These are phyloP conservation scores for Melanogrammus aeglefinus DNA, from an alignment of 2,797 vertebrate species.

Conservation along the genomic window DNA sequence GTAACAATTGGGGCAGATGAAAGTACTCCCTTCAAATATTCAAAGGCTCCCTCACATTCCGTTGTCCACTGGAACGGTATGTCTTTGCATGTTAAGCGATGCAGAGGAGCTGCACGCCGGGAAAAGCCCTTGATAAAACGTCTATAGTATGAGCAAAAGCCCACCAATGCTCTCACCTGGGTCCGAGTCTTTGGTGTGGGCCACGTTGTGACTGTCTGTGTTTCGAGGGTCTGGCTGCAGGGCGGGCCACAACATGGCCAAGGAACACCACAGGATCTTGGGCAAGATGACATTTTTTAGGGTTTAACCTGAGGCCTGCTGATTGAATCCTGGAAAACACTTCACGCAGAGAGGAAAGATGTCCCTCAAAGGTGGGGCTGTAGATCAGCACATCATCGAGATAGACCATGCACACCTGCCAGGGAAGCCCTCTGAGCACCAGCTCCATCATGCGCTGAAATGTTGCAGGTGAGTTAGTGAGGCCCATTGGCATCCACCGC, in stretches of 20 bases:
- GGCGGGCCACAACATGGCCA: slow-evolving; percentile 26
- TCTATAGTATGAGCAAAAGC: slow-evolving; percentile 35
- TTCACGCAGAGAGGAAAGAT: slow-evolving; percentile 17
- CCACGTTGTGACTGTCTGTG: slow-evolving; percentile 28
- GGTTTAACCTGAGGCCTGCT: slow-evolving; percentile 10
- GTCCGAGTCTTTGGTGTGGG: slow-evolving; percentile 3
- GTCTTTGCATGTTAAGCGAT: slow-evolving; percentile 19
- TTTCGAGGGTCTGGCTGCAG: slow-evolving; percentile 31
- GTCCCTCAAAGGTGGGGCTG: slow-evolving; percentile 24
- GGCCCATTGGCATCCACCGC: slow-evolving; percentile 18
- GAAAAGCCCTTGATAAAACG: slow-evolving; percentile 22
- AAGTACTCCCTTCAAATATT: not conserved
- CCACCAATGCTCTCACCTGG: slow-evolving; percentile 30
- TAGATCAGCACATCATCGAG: slow-evolving; percentile 24
- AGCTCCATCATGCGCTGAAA: slow-evolving; percentile 22
- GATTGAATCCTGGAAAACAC: slow-evolving; percentile 19
- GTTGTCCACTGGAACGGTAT: slow-evolving; percentile 18
- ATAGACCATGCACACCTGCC: slow-evolving; percentile 30
- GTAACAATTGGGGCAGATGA: not conserved
- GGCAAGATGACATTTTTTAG: slow-evolving; percentile 19
- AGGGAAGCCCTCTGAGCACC: slow-evolving; percentile 8
- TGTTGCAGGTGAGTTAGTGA: slow-evolving; percentile 7
- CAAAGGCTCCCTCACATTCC: slow-evolving; percentile 8
- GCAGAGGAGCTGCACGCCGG: slow-evolving; percentile 12
- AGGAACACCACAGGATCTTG: slow-evolving; percentile 19